These are phyloP conservation scores for Mizuhopecten yessoensis DNA, from an alignment of 1,140 invertebrate genomes.

Conservation along the genomic window DNA sequence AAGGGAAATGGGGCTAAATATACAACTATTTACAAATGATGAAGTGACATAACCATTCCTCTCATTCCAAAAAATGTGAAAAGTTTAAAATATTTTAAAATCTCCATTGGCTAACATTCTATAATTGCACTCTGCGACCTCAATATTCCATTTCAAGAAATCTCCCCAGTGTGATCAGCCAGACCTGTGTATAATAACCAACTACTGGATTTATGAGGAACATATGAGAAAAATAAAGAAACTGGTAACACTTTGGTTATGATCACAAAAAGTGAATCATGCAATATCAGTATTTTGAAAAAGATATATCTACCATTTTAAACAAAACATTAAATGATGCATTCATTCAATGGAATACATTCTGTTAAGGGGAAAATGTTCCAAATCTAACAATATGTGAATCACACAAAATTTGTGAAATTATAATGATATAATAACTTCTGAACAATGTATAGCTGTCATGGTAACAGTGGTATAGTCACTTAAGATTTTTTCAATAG, in stretches of 20 bases:
- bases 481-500: neutral
- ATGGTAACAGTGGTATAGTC: neutral
- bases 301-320: neutral
- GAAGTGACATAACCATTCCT: neutral
- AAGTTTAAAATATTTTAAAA: constrained; percentile 5
- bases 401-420: neutral
- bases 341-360: neutral
- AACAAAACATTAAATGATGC: neutral
- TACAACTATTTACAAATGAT: constrained; percentile 30
- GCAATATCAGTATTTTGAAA: neutral
- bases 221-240: neutral
- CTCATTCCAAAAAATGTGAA: neutral
- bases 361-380: neutral
- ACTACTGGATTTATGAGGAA: constrained; percentile 8
- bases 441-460: neutral
- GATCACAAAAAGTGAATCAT: constrained; percentile 5
- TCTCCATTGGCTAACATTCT: constrained; percentile 26
- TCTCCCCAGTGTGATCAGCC: neutral
- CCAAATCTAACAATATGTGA: neutral
- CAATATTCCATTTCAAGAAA: constrained; percentile 16
- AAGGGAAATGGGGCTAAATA: constrained; percentile 1
- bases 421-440: neutral
- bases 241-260: neutral
- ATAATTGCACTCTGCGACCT: constrained; percentile 37
- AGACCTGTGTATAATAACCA: neutral